Evolutionary conservation across 2,113 vertebrate species (phyloP), one percentile per base, ranked within the genome.

Genomic region (Istiophorus platypterus): DNA sequence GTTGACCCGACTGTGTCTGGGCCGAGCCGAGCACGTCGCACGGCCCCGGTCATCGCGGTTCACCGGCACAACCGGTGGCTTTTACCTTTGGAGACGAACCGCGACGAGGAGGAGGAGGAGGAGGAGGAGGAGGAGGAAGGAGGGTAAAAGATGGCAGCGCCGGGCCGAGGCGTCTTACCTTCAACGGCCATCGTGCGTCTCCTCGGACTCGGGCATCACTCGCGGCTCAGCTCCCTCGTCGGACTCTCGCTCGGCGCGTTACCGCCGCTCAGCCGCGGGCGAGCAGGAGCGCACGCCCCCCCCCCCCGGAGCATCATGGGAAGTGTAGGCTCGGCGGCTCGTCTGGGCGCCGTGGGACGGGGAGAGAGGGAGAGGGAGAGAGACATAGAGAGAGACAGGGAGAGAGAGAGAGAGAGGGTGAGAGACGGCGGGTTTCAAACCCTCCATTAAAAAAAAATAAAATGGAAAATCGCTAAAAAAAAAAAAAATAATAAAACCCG

Each of bases 151-250:
- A 56, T 51, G 2, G 18, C 31, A 0, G 0, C 14, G 8, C 29
- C 7, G 5, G 4, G n/a, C 2, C 9, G 5, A 17, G 1, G 62
- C 47, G 31, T 1, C 94, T 95, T 93, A 96, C 95, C 95, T 94
- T 95, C 86, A 63, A 95, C 94, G 74, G 95, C 94, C 95, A 95
- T 96, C 17, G 71, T 81, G 89, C 81, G 91, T 91, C 79, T 95
- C 87, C 92, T 72, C 78, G 63, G 80, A 88, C 78, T n/a, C 47
- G 76, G 37, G 76, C 95, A 95, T 95, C 78, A 79, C 93, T 86
- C 42, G 62, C 52, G 15, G 88, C 29, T 91, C 89, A 85, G 91
- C 80, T 62, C 81, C 52, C 85, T 89, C 91, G 87, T 90, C 78
- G 78, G 56, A 78, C 82, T n/a, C 91, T 91, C 73, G 86, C 88